These are phyloP conservation scores for Silurus aristotelis DNA, from an alignment of 2,797 vertebrate species.

Conservation along the genomic window DNA sequence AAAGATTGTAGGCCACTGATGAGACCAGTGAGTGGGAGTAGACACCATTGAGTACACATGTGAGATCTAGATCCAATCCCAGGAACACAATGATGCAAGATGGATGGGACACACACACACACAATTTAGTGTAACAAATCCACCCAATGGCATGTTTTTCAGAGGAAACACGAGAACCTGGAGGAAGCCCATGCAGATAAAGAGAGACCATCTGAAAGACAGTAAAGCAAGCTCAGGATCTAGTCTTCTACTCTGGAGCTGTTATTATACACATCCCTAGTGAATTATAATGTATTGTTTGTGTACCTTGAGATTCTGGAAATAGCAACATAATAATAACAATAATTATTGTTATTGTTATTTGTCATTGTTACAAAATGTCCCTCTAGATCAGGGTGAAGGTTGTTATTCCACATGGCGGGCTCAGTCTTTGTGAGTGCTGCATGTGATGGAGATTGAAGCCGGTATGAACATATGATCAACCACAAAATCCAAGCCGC, in stretches of 20 bases:
- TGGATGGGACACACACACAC: background rate
- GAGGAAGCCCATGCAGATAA: background rate
- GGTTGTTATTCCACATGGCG: background rate
- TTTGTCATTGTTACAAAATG: background rate
- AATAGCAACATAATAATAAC: background rate
- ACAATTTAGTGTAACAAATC: background rate
- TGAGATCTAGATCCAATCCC: background rate
- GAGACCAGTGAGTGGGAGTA: no score
- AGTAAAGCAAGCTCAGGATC: background rate
- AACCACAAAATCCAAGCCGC: background rate
- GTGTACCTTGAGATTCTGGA: background rate
- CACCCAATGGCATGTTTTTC: background rate
- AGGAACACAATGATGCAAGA: background rate
- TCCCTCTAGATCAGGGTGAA: background rate
- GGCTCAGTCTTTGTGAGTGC: constrained; percentile 19
- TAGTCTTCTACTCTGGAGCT: background rate
- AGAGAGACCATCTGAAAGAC: background rate
- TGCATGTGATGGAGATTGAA: constrained; percentile 12
- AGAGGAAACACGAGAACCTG: background rate
- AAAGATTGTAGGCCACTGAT: background rate
- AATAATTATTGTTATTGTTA: background rate
- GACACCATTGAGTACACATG: no score
- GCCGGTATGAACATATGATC: background rate
- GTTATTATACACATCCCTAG: background rate
- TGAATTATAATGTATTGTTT: background rate